Evolutionary conservation across 2,797 vertebrate species (phyloP).

Genomic region (Mormyrus hasselquistii): DNA sequence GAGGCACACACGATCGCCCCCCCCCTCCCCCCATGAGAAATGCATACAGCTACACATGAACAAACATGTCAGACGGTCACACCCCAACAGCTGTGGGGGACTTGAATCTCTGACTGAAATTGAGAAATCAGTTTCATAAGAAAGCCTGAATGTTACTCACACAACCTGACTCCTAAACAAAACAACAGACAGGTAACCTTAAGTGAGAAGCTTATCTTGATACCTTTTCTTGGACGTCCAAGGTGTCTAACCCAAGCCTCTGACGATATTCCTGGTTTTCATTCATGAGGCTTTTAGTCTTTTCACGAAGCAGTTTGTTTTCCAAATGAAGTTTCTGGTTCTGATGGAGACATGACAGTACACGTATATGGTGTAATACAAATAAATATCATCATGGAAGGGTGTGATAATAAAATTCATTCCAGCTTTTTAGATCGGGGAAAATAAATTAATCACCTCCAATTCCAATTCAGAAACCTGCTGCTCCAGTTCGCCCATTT

Average conservation of each 20-base stretch:
- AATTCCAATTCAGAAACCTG: conserved; percentile 87
- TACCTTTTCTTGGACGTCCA: conserved; percentile 67
- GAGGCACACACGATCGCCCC: neutral
- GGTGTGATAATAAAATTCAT: neutral
- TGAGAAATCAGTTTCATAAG: neutral
- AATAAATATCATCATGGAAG: neutral
- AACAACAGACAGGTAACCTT: neutral
- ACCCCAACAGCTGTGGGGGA: neutral
- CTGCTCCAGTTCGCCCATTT: conserved; percentile 92
- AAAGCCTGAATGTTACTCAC: neutral
- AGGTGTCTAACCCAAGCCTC: conserved; percentile 73
- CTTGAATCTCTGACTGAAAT: neutral
- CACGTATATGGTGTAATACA: conserved; percentile 61
- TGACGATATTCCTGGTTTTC: conserved; percentile 87
- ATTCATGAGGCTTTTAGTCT: conserved; percentile 63
- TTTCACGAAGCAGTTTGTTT: conserved; percentile 77
- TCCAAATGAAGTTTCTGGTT: conserved; percentile 87
- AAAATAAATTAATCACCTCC: conserved; percentile 62
- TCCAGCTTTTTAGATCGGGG: neutral
- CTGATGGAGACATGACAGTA: conserved; percentile 49
- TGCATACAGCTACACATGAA: neutral
- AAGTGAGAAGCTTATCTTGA: neutral
- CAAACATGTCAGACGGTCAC: neutral
- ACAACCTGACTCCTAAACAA: neutral
- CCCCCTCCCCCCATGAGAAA: too few species aligned